Percentiles rank a stretch among this genome's conserved stretches.
phyloP scores from a whole-genome alignment of 2,113 vertebrate species.

The Bubo scandiacus region DNA sequence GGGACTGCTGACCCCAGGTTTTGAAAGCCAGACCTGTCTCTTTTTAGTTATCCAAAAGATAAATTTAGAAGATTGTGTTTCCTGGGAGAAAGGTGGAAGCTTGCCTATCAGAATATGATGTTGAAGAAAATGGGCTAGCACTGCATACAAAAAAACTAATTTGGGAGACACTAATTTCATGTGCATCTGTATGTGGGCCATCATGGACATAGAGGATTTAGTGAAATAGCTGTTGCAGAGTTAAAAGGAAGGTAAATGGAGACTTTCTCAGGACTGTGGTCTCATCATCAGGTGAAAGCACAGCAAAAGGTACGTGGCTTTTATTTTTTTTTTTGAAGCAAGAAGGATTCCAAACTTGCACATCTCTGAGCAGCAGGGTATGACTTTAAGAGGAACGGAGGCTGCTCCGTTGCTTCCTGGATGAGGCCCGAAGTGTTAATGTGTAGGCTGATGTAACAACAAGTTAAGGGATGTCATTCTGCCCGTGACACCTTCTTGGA shows the following conservation, averaged over 20 bases:
- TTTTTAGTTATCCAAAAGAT: neutral
- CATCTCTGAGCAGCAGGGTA: neutral
- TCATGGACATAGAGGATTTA: neutral
- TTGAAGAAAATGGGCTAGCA: conserved; percentile 53
- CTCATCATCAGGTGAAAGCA: neutral
- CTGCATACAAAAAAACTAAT: neutral
- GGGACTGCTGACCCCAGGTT: neutral
- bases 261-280: neutral
- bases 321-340: neutral
- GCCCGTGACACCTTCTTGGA: conserved; percentile 67
- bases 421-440: neutral
- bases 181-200: conserved; percentile 40
- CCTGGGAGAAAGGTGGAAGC: conserved; percentile 29
- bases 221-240: neutral
- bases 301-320: neutral
- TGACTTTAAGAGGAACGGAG: neutral
- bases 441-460: conserved; percentile 49
- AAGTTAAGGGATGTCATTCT: conserved; percentile 60
- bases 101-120: conserved; percentile 21
- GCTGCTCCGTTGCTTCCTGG: neutral
- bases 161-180: conserved; percentile 32
- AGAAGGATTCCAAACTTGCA: neutral
- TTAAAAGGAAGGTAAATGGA: neutral
- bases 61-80: conserved; percentile 51
- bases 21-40: conserved; percentile 13